Percentiles rank a stretch among this genome's conserved stretches.
Conservation (phyloP, 2,797 vertebrate species). For the Aulostomus chinensis region DNA sequence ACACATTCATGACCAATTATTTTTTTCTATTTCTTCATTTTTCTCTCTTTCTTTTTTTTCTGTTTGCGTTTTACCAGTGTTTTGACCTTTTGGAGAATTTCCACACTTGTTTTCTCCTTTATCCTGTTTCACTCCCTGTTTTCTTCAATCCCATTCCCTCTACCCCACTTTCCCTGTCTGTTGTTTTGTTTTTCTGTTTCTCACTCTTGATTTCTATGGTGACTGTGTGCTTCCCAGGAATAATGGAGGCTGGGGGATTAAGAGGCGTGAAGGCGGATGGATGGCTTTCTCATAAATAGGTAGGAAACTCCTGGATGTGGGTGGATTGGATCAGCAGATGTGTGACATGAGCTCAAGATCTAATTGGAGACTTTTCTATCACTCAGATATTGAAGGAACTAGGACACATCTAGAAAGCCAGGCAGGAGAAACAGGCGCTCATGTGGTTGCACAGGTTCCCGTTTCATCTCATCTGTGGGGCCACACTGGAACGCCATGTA, state of each 20-base stretch:
- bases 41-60: too few relatives aligned
- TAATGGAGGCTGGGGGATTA: constrained; percentile 81
- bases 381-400: constrained; percentile 35
- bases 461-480: too few relatives aligned
- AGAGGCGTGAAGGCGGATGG: constrained; percentile 78
- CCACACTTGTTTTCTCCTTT: constrained; percentile 70
- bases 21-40: constrained; percentile 51
- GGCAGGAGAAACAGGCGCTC: too few relatives aligned
- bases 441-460: too few relatives aligned
- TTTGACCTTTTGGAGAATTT: constrained; percentile 73
- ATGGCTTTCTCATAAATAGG: constrained; percentile 84
- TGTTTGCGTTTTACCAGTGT: too few relatives aligned
- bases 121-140: constrained; percentile 40
- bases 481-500: too few relatives aligned
- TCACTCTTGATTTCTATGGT: constrained; percentile 80
- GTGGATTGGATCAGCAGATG: constrained; percentile 81
- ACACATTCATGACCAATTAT: constrained; percentile 69
- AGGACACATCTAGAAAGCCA: too few relatives aligned
- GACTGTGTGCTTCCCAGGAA: constrained; percentile 80
- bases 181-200: constrained; percentile 84
- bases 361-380: constrained; percentile 72
- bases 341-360: constrained; percentile 68
- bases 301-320: constrained; percentile 79
- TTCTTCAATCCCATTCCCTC: constrained; percentile 40
- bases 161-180: constrained; percentile 39